These are phyloP conservation scores for Ormyrus thymus DNA, from an alignment of 2,888 invertebrate genomes.

Conservation along the genomic window DNA sequence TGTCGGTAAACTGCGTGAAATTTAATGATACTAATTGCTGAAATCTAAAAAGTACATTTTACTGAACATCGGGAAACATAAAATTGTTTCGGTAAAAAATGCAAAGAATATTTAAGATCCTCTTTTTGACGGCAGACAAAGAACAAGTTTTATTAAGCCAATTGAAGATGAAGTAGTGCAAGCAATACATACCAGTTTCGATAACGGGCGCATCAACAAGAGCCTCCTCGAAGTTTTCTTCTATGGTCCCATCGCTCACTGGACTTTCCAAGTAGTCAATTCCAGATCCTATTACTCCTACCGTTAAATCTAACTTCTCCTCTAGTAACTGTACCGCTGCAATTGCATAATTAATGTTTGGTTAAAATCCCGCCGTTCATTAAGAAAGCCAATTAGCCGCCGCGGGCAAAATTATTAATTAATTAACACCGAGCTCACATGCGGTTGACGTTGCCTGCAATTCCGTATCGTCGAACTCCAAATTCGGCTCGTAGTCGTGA, in stretches of 20 bases:
- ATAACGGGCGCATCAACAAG: constrained; percentile 81
- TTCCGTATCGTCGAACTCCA: constrained; percentile 98
- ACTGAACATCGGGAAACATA: no score
- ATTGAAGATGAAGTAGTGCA: no score
- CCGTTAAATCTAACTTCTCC: constrained; percentile 72
- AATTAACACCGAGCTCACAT: constrained; percentile 76
- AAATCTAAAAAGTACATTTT: no score
- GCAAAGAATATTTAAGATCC: no score
- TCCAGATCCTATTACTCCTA: constrained; percentile 68
- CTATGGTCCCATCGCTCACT: constrained; percentile 90
- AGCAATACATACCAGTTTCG: constrained; percentile 69
- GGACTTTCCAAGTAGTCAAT: constrained; percentile 79
- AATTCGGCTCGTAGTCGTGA: constrained; percentile 95
- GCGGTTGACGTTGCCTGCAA: constrained; percentile 82
- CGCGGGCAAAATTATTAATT: no score
- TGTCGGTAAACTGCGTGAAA: no score
- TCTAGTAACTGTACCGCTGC: constrained; percentile 70
- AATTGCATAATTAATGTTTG: constrained; percentile 35
- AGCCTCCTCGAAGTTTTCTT: constrained; percentile 94
- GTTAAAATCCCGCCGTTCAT: no score
- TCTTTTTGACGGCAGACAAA: no score
- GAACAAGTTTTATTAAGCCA: no score
- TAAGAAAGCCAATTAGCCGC: no score
- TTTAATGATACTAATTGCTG: no score
- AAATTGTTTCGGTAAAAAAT: no score